Conservation (phyloP, 2,888 invertebrate genomes). For the Cheilosia impressa region DNA sequence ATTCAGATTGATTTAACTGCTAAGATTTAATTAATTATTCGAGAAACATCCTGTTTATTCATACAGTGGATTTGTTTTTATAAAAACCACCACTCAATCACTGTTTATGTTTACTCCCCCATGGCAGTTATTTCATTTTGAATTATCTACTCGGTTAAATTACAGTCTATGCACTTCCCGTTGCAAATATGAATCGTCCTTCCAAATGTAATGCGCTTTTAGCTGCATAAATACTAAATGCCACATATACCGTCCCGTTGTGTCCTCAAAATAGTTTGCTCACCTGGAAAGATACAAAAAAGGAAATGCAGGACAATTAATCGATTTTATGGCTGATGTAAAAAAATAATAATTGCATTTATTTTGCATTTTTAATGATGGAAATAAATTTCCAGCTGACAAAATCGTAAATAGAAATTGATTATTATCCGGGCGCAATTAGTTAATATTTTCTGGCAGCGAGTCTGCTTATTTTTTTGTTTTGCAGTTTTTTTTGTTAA, state of each 20-base stretch:
- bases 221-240: too few species aligned
- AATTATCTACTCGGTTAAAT: not conserved
- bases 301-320: not conserved
- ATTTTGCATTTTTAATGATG: not conserved
- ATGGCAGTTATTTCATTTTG: too few species aligned
- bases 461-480: not conserved
- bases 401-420: not conserved
- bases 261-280: not conserved
- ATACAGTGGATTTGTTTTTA: not conserved
- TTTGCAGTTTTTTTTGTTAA: not conserved
- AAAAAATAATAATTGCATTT: not conserved
- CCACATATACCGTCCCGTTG: too few species aligned
- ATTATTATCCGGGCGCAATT: not conserved
- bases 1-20: not conserved
- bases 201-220: too few species aligned
- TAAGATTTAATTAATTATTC: not conserved
- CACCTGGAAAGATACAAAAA: not conserved
- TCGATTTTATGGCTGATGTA: not conserved
- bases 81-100: not conserved
- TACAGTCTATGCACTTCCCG: not conserved
- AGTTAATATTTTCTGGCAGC: not conserved
- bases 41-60: not conserved
- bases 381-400: not conserved
- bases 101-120: too few species aligned
- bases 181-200: not conserved